phyloP scores from a whole-genome alignment of 2,888 invertebrate species.

The Hydroisotoma schaefferi region DNA sequence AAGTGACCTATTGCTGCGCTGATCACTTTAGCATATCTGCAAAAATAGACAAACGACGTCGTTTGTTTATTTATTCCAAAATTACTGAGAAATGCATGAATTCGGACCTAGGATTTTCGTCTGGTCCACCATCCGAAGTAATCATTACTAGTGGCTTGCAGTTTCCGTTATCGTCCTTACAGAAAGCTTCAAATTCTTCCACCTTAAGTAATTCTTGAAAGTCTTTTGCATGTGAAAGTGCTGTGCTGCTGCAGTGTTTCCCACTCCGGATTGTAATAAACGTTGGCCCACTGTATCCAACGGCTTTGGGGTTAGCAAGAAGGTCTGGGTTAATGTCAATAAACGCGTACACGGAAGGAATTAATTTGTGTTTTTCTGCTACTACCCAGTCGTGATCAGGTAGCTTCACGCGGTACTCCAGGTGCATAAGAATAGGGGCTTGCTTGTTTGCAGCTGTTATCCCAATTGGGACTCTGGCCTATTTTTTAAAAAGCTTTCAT shows the following conservation, averaged over 20 bases:
- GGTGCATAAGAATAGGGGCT: slow-evolving; percentile 50
- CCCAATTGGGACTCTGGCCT: slow-evolving; percentile 52
- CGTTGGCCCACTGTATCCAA: slow-evolving; percentile 54
- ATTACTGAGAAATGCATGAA: no score
- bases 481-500: no score
- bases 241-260: slow-evolving; percentile 49
- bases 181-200: slow-evolving; percentile 46
- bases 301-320: slow-evolving; percentile 51
- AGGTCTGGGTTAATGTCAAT: background rate
- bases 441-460: slow-evolving; percentile 52
- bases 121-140: slow-evolving; percentile 48
- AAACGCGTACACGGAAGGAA: slow-evolving; percentile 50
- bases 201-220: slow-evolving; percentile 43
- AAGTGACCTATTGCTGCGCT: slow-evolving; percentile 36
- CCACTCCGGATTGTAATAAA: slow-evolving; percentile 51
- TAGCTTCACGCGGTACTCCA: slow-evolving; percentile 48
- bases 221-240: slow-evolving; percentile 49
- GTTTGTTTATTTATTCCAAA: no score
- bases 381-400: slow-evolving; percentile 51
- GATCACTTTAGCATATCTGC: slow-evolving; percentile 39
- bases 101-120: slow-evolving; percentile 47
- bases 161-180: slow-evolving; percentile 12
- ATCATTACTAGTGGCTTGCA: slow-evolving; percentile 51
- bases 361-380: slow-evolving; percentile 49
- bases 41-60: no score